Base-by-base conservation (phyloP, 2,113 vertebrate species). In the Pycnonotus jocosus region DNA sequence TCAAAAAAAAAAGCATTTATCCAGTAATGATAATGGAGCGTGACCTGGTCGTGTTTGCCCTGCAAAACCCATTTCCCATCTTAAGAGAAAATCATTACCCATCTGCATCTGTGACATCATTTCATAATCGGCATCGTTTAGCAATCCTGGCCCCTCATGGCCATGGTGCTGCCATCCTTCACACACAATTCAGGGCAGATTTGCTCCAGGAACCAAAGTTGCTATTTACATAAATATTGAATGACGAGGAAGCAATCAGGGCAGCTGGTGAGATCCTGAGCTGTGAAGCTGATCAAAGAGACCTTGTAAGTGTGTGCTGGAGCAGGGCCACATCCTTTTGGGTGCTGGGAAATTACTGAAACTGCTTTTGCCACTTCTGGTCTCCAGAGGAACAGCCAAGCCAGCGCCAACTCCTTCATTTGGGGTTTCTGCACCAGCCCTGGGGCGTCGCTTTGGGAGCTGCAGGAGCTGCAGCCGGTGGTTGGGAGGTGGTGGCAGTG, bases 71-170 rank as follows among this genome's bases (percentile, higher is more conserved):
- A 24, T 96, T 90, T 70, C 86, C 65, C 27, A 38, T 95, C 74
- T 81, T 50, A 68, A 81, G 94, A 77, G 74, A 56, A 87, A 93
- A 85, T 73, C 56, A 11, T 89, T 83, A 18, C 51, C 88, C 93
- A 91, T 93, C 95, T 94, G 92, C 88, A n/a, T 81, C 35, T 40
- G 66, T 96, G 91, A 93, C 93, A 94, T 89, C 66, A 71, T 93
- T 72, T 95, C 76, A 66, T 89, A 88, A 95, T 71, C 58, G 1
- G 85, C 21, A 28, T n/a, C 16, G 1, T 81, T 79, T 14, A 48
- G 84, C 30, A 72, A 65, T 54, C 66, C 82, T 21, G 50, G 19
- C 58, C 79, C 24, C 54, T 92, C 74, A 3, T 1, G 5, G 73
- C 35, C 47, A 6, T 5, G 1, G 79, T 5, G 3, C 70, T 58